Evolutionary conservation across 2,888 invertebrate species (phyloP).

Genomic region (Glyphotaelius pellucidus): DNA sequence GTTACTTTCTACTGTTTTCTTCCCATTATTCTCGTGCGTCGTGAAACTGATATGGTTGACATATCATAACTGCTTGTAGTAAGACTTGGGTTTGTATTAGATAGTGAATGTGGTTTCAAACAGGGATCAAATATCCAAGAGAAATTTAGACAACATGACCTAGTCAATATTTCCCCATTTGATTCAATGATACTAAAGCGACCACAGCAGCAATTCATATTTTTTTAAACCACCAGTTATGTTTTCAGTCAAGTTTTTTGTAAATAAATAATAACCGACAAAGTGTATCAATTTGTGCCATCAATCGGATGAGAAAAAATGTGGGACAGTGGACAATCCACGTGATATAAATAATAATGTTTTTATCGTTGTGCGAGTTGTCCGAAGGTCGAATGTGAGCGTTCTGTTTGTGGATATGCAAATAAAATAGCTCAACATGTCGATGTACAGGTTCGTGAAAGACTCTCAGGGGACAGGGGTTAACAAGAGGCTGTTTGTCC

Average conservation of each 20-base stretch:
- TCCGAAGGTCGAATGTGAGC: conserved; percentile 22
- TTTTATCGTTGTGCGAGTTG: not conserved
- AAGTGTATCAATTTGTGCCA: not conserved
- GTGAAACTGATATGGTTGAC: conserved; percentile 2
- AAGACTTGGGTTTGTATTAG: not conserved
- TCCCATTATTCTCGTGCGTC: not conserved
- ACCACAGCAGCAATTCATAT: not conserved
- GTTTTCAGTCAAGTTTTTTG: not conserved
- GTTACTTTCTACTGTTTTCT: conserved; percentile 13
- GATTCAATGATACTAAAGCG: not conserved
- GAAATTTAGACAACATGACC: not conserved
- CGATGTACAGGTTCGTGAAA: conserved; percentile 90
- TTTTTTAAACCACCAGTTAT: not conserved
- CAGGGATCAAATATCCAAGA: not conserved
- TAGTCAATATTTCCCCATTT: not conserved
- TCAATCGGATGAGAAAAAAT: conserved; percentile 2
- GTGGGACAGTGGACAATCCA: not conserved
- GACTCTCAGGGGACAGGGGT: conserved; percentile 74
- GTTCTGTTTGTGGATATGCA: conserved; percentile 46
- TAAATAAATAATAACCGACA: not conserved
- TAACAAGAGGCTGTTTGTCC: conserved; percentile 85
- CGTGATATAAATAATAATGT: conserved; percentile 2
- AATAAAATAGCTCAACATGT: conserved; percentile 72
- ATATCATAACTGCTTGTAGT: not conserved
- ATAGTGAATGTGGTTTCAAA: conserved; percentile 18